phyloP scores from a whole-genome alignment of 1,140 invertebrate genomes.

The Diorhabda sublineata region DNA sequence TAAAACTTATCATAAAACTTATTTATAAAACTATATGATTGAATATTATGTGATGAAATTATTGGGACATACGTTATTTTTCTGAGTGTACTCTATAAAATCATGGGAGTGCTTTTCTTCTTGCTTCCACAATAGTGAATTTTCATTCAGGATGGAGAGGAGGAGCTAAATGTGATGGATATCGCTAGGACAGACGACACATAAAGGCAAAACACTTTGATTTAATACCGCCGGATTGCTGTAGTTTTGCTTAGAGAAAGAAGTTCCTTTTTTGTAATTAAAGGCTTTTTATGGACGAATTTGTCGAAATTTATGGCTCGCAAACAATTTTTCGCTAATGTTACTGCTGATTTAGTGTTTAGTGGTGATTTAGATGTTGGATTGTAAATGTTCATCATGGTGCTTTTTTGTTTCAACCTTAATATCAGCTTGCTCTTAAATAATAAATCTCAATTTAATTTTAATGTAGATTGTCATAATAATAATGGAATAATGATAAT shows the following conservation, averaged over 20 bases:
- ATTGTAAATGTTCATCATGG: background rate
- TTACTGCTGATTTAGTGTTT: constrained; percentile 14
- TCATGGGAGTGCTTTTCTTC: background rate
- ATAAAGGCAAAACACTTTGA: constrained; percentile 47
- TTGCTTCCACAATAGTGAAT: constrained; percentile 12
- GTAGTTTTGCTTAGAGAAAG: constrained; percentile 40
- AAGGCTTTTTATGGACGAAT: constrained; percentile 37
- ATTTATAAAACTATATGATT: too few species aligned
- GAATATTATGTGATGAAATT: too few species aligned
- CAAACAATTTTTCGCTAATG: constrained; percentile 33
- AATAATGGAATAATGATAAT: too few species aligned
- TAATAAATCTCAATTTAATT: background rate
- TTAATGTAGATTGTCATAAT: background rate
- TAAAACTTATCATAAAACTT: too few species aligned
- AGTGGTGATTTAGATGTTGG: constrained; percentile 8
- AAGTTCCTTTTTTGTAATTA: constrained; percentile 44
- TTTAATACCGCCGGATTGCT: constrained; percentile 42
- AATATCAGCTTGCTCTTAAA: background rate
- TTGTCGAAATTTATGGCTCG: constrained; percentile 37
- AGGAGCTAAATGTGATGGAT: constrained; percentile 37
- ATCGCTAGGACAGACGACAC: constrained; percentile 41
- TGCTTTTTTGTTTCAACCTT: constrained; percentile 1
- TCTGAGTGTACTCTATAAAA: background rate
- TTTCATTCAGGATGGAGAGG: constrained; percentile 30
- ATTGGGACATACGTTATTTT: background rate